These are phyloP conservation scores for Idaea straminata DNA, from an alignment of 2,888 invertebrate genomes.

Conservation along the genomic window DNA sequence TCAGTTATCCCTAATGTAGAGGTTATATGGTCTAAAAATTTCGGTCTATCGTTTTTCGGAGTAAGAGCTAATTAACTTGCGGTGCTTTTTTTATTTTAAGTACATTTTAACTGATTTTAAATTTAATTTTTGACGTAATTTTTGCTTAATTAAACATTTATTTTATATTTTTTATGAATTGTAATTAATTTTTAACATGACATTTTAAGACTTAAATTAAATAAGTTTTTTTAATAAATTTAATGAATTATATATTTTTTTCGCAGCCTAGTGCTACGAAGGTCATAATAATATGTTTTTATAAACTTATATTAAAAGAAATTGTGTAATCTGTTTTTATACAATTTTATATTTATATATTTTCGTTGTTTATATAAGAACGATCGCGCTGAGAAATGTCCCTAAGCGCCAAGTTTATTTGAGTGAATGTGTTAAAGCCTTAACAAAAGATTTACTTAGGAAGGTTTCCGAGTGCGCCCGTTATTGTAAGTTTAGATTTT, in stretches of 20 bases:
- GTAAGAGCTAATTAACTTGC: neutral
- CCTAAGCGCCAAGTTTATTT: too few species aligned
- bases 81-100: neutral
- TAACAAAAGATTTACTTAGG: neutral
- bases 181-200: neutral
- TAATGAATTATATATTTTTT: neutral
- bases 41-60: neutral
- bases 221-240: neutral
- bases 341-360: too few species aligned
- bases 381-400: too few species aligned
- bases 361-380: too few species aligned
- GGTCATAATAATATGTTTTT: neutral
- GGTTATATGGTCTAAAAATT: neutral
- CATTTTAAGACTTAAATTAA: neutral
- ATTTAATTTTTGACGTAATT: neutral
- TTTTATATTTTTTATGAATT: neutral
- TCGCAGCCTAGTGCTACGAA: neutral
- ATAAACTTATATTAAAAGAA: neutral
- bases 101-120: neutral
- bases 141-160: neutral
- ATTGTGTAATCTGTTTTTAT: neutral
- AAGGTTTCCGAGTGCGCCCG: neutral
- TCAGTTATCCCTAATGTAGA: too few species aligned
- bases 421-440: too few species aligned
- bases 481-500: slow-evolving; percentile 15